Evolutionary conservation across 2,113 vertebrate genomes (phyloP), one percentile per base, ranked within the genome.

Genomic region (Myotis yumanensis): DNA sequence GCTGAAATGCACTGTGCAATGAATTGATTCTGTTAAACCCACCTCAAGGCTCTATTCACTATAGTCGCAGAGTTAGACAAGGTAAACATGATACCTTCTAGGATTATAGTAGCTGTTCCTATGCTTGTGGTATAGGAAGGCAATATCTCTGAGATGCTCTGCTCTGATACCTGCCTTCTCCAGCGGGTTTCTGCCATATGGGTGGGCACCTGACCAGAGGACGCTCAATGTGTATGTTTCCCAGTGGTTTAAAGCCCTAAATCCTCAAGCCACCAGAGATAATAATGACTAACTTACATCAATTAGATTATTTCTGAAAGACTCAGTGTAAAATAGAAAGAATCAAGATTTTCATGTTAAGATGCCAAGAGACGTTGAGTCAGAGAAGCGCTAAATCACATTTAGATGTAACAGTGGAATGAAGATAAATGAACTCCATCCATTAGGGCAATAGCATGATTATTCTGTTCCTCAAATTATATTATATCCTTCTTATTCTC

Each of bases 141-240:
- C 17, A 84, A 22, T 32, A 32, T 6, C 1, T 62, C 48, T 48
- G 5, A 51, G 15, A 54, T 64, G 51, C 73, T 52, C 17, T 37
- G 35, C 43, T 32, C 23, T 52, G 18, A 35, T 22, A 46, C 1
- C 20, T 40, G 10, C 0, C 18, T 18, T 48, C 48, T 10, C 11
- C 11, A 14, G 6, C 20, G 25, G 5, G 28, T 59, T 2, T 46
- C 71, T 68, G 22, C 7, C 59, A 81, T 8, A 37, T 1, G 3
- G 11, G 4, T 23, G 7, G 15, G 1, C 17, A 48, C 1, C 37
- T 62, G 23, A 77, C 1, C 1, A 4, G 17, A 73, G 1, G 4
- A 77, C 18, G 71, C 22, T 17, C 17, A 40, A 80, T 18, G 15
- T 22, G 2, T 52, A 75, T 32, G 1, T 35, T 91, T 0, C 14